Percentiles rank a stretch among this genome's conserved stretches.
Conservation (phyloP, 2,797 vertebrate genomes). For the Ceryle rudis region DNA sequence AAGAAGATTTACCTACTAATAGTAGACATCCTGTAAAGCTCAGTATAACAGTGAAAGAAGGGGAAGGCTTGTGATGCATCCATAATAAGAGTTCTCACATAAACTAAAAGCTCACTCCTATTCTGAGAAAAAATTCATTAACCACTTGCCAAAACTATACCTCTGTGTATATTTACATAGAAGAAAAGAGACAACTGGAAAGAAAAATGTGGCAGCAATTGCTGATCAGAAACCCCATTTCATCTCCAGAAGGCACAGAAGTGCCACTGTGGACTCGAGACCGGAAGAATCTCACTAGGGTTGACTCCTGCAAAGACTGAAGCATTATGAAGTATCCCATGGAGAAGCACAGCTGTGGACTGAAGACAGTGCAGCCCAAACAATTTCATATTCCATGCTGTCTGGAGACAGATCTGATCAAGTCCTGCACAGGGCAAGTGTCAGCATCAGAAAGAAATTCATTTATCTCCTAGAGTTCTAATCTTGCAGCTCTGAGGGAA, state of each 20-base stretch:
- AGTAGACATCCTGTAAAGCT: not conserved
- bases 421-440: rapidly evolving
- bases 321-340: not conserved
- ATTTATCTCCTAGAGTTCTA: not conserved
- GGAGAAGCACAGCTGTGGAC: not conserved
- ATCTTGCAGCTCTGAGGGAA: not conserved
- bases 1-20: not conserved
- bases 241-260: not conserved
- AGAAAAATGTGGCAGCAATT: not conserved
- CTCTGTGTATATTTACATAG: not conserved
- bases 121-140: not conserved
- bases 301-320: not conserved
- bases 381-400: rapidly evolving
- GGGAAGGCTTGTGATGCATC: not conserved
- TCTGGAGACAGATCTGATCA: not conserved
- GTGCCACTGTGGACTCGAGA: not conserved
- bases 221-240: not conserved
- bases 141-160: not conserved
- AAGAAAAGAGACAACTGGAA: not conserved
- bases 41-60: not conserved
- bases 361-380: not conserved
- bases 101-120: not conserved
- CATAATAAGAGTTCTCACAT: not conserved
- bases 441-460: not conserved
- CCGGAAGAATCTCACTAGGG: rapidly evolving